Base-by-base conservation (phyloP, 1,140 invertebrate genomes). In the Dreissena polymorpha region DNA sequence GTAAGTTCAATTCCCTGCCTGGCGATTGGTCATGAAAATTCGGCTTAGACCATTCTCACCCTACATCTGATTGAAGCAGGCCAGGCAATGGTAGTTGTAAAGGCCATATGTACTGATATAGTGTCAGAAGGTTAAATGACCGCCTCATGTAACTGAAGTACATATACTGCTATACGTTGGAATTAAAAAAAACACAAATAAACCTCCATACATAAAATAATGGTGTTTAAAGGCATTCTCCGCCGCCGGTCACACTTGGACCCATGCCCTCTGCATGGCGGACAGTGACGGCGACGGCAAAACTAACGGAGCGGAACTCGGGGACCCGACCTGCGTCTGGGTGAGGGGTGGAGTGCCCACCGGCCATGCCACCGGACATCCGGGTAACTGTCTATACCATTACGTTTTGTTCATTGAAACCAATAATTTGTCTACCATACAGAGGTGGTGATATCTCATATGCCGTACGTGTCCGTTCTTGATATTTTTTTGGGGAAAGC, bases 211-310 rank as follows among this genome's bases (percentile, higher is more conserved):
- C 57, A 68, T 68, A 16, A 21, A 68, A 68, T 27, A 16, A 25
- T 8, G 14, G 18, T 27, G 16, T 21, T 39, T 68, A 21, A 68
- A 21, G 18, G 21, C 16, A 68, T 68, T 68, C 25, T 16, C 23
- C 16, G 67, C 67, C 67, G 67, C 18, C 6, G 29, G 29, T 25
- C 29, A 27, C 67, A 23, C 25, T 3, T 68, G 67, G 67, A 68
- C 67, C 8, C 1, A 16, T 1, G 25, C 18, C 18, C 67, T 68
- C 1, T 68, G 67, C 25, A 27, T 16, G 14, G 25, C 25, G 23
- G 67, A 68, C 67, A 68, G 67, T 68, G 67, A 68, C 67, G 67
- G 67, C 5, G 67, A 68, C 25, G 67, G 67, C 67, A 68, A 16
- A 6, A 21, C 16, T n/a, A 68, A 68, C 25, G 67, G 67, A 2